Evolutionary conservation across 1,140 invertebrate genomes (phyloP), one percentile per base, ranked within the genome.

Genomic region (Heliothis virescens): DNA sequence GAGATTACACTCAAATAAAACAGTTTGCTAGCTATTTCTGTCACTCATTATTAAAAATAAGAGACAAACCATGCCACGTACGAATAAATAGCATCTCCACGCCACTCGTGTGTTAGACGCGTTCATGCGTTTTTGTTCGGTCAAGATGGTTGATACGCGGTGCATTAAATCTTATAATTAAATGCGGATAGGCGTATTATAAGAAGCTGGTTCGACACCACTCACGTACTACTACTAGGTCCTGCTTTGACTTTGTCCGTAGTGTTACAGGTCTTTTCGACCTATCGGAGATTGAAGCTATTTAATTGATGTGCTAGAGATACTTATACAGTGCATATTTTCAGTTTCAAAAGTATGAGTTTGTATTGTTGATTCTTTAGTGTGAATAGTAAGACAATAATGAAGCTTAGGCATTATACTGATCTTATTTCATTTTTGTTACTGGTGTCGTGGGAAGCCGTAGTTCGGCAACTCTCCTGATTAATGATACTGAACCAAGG

Each of bases 111-210:
- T 80, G 81, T 0, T 21, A 26, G 72, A 18, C 57, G 73, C 79
- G 79, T 29, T 80, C 81, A 81, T 75, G 73, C 63, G 80, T 85
- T 87, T 87, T 85, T 85, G 74, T 86, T 65, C 73, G 71, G 52
- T 71, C 74, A 73, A 85, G 82, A 85, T 85, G 73, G 52, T 77
- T 75, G 83, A 85, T 85, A 88, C 82, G 82, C 82, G 81, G 59
- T 82, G 84, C 82, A 84, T 86, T 86, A 85, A 83, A 84, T 85
- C 74, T 83, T 84, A 85, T 87, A 88, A 88, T 88, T 87, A 87
- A 87, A 88, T 79, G 83, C 55, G 63, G 76, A 85, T 85, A 86
- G 82, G 82, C 83, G 82, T 85, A 81, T 82, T 85, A 87, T 83
- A 59, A 73, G 29, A 60, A 18, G 76, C 71, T 59, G 50, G 75